Evolutionary conservation across 2,888 invertebrate genomes (phyloP), one percentile per base, ranked within the genome.

Genomic region (Eurytoma adleriae): DNA sequence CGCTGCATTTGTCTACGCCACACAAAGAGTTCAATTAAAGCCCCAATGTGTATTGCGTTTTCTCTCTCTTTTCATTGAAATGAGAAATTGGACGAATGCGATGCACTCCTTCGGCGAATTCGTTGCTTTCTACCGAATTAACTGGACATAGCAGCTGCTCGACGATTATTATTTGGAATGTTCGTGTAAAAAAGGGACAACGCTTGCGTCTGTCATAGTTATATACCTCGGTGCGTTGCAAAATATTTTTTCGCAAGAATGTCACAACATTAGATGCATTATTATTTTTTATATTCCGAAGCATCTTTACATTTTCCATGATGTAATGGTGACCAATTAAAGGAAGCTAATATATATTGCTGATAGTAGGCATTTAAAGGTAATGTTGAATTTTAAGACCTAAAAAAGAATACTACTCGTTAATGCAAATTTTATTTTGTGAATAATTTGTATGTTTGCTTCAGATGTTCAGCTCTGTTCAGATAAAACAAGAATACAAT

Each of bases 401-500:
- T 1, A 7, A 10, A 1, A 40, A 40, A 40, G 0, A 40, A 40
- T 40, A 10, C 10, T 40, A 40, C 40, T 1, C 4, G 10, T 5
- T 1, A 40, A 10, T 5, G 40, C 40, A 40, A 40, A 7, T 40
- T 40, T 40, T 40, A 40, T 40, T 40, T 40, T 0, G 10, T 3
- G 18, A 57, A 52, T n/a, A 2, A 27, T 61, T 66, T 12, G 2
- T 74, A 57, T 48, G 24, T 54, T 5, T 80, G 14, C 62, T 57
- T 50, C 83, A 90, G 90, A 90, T 90, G 90, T 90, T 89, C 81
- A 86, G 88, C 85, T 87, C 90, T 79, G 84, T 90, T 80, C 89
- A 89, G 83, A 89, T 90, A 85, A 90, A 90, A 84, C 88, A 90
- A 84, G 90, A 90, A 85, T 89, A 86, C 83, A 85, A 87, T 82